Evolutionary conservation across 2,888 invertebrate genomes (phyloP).

Genomic region (Plagodis pulveraria): DNA sequence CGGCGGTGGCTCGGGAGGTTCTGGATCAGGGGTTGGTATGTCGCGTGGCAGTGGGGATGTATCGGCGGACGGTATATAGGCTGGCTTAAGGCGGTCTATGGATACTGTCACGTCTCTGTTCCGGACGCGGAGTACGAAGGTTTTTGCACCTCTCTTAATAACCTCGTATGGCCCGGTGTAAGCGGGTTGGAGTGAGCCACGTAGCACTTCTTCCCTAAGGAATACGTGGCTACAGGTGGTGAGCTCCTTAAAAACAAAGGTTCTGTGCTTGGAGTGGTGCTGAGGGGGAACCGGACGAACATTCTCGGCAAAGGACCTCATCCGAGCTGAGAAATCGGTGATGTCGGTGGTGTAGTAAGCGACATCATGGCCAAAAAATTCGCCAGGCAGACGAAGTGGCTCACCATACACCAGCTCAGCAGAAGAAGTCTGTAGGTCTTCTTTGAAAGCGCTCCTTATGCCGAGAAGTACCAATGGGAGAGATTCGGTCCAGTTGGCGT

Average conservation of each 20-base stretch:
- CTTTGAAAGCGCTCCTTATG: constrained; percentile 15
- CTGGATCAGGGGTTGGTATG: neutral
- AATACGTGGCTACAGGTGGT: no score
- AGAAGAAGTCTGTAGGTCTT: constrained; percentile 34
- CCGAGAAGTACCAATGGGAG: constrained; percentile 24
- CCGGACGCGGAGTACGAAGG: no score
- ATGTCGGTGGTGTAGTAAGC: neutral
- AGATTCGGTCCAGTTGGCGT: constrained; percentile 10
- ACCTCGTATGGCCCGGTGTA: constrained; percentile 26
- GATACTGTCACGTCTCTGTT: neutral
- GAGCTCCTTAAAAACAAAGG: no score
- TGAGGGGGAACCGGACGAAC: no score
- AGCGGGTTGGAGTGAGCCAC: constrained; percentile 21
- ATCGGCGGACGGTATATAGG: neutral
- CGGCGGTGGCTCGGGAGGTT: neutral
- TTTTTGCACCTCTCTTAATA: no score
- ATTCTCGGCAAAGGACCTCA: no score
- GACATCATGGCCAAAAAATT: no score
- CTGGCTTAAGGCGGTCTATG: neutral
- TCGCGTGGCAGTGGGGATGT: neutral
- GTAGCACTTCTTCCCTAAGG: no score
- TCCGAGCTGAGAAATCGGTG: constrained; percentile 1
- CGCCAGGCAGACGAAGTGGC: constrained; percentile 41
- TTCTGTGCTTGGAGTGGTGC: no score
- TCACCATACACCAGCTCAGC: constrained; percentile 44